Percentiles rank a stretch among this genome's conserved stretches.
phyloP scores from a whole-genome alignment of 2,113 vertebrate genomes.

The Datnioides undecimradiatus region DNA sequence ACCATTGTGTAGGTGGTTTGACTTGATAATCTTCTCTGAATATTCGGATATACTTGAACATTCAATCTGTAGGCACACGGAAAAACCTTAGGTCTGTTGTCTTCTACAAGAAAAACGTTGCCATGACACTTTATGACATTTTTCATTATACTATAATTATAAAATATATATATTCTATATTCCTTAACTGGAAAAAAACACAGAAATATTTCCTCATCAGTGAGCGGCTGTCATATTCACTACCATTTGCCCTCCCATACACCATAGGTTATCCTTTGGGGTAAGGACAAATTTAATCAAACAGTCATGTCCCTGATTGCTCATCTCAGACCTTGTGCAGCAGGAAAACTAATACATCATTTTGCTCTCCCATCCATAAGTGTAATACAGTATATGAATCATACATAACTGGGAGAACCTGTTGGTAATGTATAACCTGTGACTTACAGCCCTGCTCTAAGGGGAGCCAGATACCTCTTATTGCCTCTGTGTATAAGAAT shows the following conservation, averaged over 20 bases:
- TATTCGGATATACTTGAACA: conserved; percentile 99
- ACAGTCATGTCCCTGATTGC: conserved; percentile 20
- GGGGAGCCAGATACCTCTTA: conserved; percentile 22
- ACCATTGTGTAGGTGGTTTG: conserved; percentile 97
- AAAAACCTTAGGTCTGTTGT: conserved; percentile 16
- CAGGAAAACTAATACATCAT: conserved; percentile 28
- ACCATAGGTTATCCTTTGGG: conserved; percentile 19
- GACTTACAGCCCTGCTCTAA: conserved; percentile 10
- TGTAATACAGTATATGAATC: conserved; percentile 48
- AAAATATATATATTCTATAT: neutral
- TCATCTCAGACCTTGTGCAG: conserved; percentile 1
- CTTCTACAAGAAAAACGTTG: neutral
- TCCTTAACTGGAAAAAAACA: neutral
- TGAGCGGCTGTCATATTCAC: neutral
- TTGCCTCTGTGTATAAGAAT: conserved; percentile 3
- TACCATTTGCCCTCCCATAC: neutral
- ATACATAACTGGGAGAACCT: conserved; percentile 28
- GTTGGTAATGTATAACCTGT: conserved; percentile 22
- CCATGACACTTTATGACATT: neutral
- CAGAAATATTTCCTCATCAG: neutral
- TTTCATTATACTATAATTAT: neutral
- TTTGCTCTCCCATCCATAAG: conserved; percentile 25
- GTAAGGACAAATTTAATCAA: conserved; percentile 51
- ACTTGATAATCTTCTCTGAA: conserved; percentile 99
- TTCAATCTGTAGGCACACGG: conserved; percentile 89